Evolutionary conservation across 2,888 invertebrate genomes (phyloP), one percentile per base, ranked within the genome.

Genomic region (Calephelis perditalis): DNA sequence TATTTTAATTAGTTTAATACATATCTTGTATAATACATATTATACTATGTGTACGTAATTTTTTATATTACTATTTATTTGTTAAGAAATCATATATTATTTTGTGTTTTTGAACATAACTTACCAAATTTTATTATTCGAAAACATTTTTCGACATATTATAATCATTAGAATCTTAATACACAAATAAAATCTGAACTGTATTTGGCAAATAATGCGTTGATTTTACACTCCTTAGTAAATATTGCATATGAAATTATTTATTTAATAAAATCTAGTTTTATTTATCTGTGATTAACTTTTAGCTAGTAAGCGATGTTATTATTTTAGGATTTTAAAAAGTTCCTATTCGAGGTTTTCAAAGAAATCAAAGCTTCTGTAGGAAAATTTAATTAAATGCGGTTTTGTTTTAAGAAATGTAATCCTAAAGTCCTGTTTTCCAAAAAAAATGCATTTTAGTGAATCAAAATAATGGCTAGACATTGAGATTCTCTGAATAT

Each of bases 201-300:
- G 26, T 26, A 26, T 26, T 26, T 26, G 26, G 26, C 26, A 26
- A 26, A 26, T 26, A 26, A 26, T 26, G 26, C 26, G 26, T 26
- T 26, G 4, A 26, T 26, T 26, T 26, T 40, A 5, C 40, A 40
- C 40, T 40, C 6, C 8, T 40, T 40, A 40, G 40, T 5, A 5
- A 7, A 40, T 40, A 40, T 40, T 40, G 6, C 40, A 40, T 6
- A 49, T 49, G 49, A 49, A 49, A 49, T 49, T 49, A 49, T 49
- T 49, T 49, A 49, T 49, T 49, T 49, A 7, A 9, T 49, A 49
- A 26, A 26, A 15, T 9, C 12, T 49, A 49, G 49, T 15, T 49
- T 49, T 49, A 49, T 49, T 49, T 49, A 49, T 49, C 49, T 49
- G 49, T 49, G 49, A 49, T 49, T 49, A 49, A 49, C 26, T 49